Conservation (phyloP, 2,797 vertebrate genomes). For the Thalassophryne amazonica region DNA sequence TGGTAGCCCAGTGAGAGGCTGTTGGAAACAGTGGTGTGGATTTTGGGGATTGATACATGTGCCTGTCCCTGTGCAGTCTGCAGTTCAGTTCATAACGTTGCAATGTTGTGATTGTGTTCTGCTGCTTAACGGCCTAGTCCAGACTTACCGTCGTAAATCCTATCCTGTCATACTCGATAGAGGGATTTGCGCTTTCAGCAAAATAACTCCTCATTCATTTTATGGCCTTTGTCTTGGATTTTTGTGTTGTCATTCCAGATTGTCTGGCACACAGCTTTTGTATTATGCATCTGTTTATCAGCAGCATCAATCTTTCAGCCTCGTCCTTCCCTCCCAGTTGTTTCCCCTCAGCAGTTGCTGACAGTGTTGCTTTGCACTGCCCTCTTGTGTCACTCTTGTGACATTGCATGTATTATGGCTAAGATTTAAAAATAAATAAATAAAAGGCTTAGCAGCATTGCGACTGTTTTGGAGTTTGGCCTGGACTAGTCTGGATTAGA, state of each 20-base stretch:
- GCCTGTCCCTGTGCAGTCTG: slow-evolving; percentile 21
- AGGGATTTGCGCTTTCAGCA: slow-evolving; percentile 39
- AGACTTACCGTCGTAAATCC: slow-evolving; percentile 32
- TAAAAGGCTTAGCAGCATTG: slow-evolving; percentile 72
- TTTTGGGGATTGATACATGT: slow-evolving; percentile 40
- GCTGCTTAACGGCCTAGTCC: slow-evolving; percentile 22
- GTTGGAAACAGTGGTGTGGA: slow-evolving; percentile 50
- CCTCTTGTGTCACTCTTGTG: slow-evolving; percentile 55
- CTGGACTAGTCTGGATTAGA: slow-evolving; percentile 73
- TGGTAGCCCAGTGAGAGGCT: slow-evolving; percentile 48
- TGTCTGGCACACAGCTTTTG: slow-evolving; percentile 58
- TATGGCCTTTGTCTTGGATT: slow-evolving; percentile 42
- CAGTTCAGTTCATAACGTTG: slow-evolving; percentile 38
- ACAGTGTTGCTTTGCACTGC: slow-evolving; percentile 54
- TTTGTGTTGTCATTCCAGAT: slow-evolving; percentile 59
- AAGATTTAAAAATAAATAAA: slow-evolving; percentile 74
- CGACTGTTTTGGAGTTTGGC: slow-evolving; percentile 73
- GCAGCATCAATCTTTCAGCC: slow-evolving; percentile 43
- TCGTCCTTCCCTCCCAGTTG: slow-evolving; percentile 31
- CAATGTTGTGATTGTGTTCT: slow-evolving; percentile 35
- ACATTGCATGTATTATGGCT: slow-evolving; percentile 31
- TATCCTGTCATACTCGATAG: slow-evolving; percentile 30
- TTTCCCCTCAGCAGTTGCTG: slow-evolving; percentile 37
- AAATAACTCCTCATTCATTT: slow-evolving; percentile 47
- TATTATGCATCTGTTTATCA: slow-evolving; percentile 71